Base-by-base conservation (phyloP, 2,888 invertebrate species). In the Sarcophaga rosellei region DNA sequence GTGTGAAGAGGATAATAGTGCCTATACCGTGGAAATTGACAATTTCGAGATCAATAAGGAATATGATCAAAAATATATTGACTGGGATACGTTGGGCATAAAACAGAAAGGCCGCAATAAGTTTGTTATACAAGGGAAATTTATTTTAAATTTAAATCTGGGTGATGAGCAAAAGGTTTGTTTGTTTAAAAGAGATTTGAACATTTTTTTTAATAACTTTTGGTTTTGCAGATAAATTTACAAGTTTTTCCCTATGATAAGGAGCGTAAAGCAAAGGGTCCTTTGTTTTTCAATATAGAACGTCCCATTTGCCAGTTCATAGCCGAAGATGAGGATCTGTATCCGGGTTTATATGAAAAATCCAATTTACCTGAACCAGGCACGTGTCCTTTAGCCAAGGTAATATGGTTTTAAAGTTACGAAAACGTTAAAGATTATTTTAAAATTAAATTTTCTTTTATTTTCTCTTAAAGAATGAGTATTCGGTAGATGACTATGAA, bases 41-140 rank as follows among this genome's bases (percentile, higher is more conserved):
- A 89, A 89, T 4, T 91, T 92, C n/a, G 88, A 89, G 25, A 84
- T 75, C 11, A 88, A 84, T 23, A 77, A 73, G 2, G 78, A 89
- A 11, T 89, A 88, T 66, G 89, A 90, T 75, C 85, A 77, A 0
- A 88, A 89, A 5, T 91, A 89, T 90, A 65, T 92, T 12, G 90
- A 90, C 61, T 91, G 91, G 91, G 89, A 89, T 17, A 89, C 90
- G 4, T 70, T 91, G 86, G 88, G 90, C 8, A 88, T 91, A 88
- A 90, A 90, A 85, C 89, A 90, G 81, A 88, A 88, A 21, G 77
- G 84, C 15, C 90, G 89, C n/a, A 91, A 90, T 68, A 82, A 89
- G 35, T 90, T 90, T 70, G 89, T 89, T 0, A 15, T 92, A 2
- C 88, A 85, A 8, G 92, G 91, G 0, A 89, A 89, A 1, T 84